A percentile compares a stretch with the other conserved stretches of the same genome.
Conservation (phyloP, 2,113 vertebrate species). For the Spea bombifrons region DNA sequence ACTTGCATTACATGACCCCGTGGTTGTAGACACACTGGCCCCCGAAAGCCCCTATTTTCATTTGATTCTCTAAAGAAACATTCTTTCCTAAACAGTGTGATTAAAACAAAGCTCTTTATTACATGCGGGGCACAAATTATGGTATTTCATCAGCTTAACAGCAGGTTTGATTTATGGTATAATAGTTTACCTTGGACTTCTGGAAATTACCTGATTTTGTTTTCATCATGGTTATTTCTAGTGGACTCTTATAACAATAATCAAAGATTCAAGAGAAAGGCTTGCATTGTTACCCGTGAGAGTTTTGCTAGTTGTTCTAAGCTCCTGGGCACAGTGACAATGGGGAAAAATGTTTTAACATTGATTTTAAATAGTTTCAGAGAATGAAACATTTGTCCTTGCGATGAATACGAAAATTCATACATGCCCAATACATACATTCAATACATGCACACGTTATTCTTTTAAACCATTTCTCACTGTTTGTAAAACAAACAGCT, state of each 20-base stretch:
- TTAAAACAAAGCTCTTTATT: conserved; percentile 27
- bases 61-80: conserved; percentile 27
- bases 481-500: too few relatives aligned
- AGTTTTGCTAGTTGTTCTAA: neutral
- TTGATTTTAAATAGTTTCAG: conserved; percentile 15
- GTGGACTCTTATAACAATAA: conserved; percentile 21
- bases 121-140: conserved; percentile 13
- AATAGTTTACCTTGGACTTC: conserved; percentile 35
- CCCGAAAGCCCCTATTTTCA: neutral
- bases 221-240: conserved; percentile 35
- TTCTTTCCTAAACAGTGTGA: conserved; percentile 3
- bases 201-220: conserved; percentile 35
- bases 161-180: conserved; percentile 15
- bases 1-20: neutral
- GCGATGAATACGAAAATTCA: neutral
- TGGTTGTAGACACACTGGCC: neutral
- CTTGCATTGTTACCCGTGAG: conserved; percentile 24
- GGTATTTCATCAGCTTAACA: conserved; percentile 18
- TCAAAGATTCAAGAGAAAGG: conserved; percentile 16
- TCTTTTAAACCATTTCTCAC: too few relatives aligned
- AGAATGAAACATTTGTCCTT: conserved; percentile 10
- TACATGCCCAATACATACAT: too few relatives aligned
- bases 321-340: conserved; percentile 19
- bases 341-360: conserved; percentile 29
- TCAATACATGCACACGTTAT: too few relatives aligned